phyloP scores from a whole-genome alignment of 2,113 vertebrate genomes.

The Fulica atra region DNA sequence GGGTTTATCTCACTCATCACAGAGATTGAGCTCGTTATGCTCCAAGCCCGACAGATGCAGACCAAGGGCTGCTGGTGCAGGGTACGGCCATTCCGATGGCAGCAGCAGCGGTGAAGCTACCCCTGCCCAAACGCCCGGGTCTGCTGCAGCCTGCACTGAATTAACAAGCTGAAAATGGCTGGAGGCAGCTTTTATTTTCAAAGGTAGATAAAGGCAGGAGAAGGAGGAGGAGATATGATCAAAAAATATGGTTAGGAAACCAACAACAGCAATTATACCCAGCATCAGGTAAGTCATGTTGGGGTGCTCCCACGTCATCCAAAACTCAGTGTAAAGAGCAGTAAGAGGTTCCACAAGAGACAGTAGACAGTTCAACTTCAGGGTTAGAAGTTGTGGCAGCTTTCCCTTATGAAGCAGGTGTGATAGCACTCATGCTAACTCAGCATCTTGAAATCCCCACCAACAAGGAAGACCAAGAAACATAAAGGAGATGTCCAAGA shows the following conservation, averaged over 20 bases:
- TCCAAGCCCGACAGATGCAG: accelerated
- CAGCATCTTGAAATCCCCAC: neutral
- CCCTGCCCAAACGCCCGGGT: neutral
- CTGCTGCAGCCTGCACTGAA: neutral
- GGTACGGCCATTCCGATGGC: neutral
- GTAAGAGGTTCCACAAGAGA: neutral
- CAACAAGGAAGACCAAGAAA: neutral
- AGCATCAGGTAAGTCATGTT: neutral
- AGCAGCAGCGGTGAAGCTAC: neutral
- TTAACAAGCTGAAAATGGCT: neutral
- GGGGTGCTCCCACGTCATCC: neutral
- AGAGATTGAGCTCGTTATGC: accelerated
- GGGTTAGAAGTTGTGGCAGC: neutral
- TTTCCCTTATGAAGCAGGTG: neutral
- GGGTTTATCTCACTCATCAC: neutral
- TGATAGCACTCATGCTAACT: neutral
- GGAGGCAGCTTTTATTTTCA: neutral
- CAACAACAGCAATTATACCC: neutral
- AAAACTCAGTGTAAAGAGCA: neutral
- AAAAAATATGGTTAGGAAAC: neutral
- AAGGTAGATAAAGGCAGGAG: neutral
- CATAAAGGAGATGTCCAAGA: neutral
- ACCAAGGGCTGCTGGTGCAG: neutral
- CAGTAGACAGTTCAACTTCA: neutral
- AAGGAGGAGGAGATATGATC: neutral